Evolutionary conservation across 2,888 invertebrate species (phyloP), one percentile per base, ranked within the genome.

Genomic region (Lasioglossum zephyrum): DNA sequence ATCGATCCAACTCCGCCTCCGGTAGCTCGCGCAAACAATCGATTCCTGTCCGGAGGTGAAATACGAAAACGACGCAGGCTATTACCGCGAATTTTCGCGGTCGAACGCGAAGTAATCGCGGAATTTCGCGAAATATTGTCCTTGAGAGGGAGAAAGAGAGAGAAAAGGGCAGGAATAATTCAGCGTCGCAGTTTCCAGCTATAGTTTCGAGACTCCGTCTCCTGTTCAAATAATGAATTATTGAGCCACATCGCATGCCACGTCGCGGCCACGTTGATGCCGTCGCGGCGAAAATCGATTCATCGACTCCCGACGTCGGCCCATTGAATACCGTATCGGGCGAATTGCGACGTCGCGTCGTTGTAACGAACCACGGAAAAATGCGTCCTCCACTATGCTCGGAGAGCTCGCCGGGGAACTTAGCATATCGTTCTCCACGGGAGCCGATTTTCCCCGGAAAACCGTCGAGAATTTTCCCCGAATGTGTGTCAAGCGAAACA

Each of bases 181-280:
- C 18, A 63, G 63, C 63, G 63, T 11, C 18, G 63, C 63, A 63
- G 63, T 66, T 66, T 66, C 8, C 18, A 66, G 66, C 36, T 66
- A 36, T 36, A 69, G 57, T 85, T 85, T 70, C 69, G 79, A 36
- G 36, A 41, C 41, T n/a, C 85, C 78, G 75, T 75, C 77, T 79
- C 74, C 66, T 36, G 36, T 66, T 80, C 57, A 75, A 80, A 87
- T 78, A 80, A 86, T 87, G 80, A 87, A 87, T 86, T 86, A 83
- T 83, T 80, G 80, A 87, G 77, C 36, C 77, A 57, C 80, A 76
- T 83, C 77, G 86, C 87, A 80, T 75, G 87, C 60, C 77, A 49
- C 66, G 36, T 44, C 57, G 74, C 31, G 53, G 44, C 78, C 63
- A 69, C 73, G 86, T 66, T 77, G 86, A 82, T 86, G 79, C 70